Evolutionary conservation across 2,888 invertebrate genomes (phyloP).

Genomic region (Ganaspis brasiliensis): DNA sequence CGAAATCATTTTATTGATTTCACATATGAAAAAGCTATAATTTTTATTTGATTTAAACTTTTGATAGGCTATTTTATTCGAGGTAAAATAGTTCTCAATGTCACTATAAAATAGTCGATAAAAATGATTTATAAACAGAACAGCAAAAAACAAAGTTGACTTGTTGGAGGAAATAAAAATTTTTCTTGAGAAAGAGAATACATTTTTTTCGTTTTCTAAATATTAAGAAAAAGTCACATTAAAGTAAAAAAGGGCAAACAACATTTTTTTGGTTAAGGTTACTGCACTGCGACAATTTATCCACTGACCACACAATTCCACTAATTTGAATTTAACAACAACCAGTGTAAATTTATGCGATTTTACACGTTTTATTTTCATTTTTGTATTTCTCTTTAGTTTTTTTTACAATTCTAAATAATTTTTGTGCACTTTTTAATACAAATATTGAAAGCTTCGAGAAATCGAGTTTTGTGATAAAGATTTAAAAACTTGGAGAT

Average conservation of each 20-base stretch:
- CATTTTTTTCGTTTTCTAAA: no score
- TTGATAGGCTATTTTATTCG: slow-evolving; percentile 12
- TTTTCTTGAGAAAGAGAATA: no score
- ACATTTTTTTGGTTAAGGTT: slow-evolving; percentile 65
- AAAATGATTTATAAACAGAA: background rate
- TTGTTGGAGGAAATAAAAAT: no score
- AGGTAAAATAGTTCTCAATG: background rate
- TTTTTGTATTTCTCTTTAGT: no score
- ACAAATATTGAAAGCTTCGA: no score
- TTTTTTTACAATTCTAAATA: no score
- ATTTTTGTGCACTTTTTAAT: no score
- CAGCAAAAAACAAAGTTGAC: background rate
- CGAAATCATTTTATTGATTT: background rate
- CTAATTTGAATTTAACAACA: slow-evolving; percentile 49
- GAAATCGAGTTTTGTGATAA: no score
- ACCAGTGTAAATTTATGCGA: slow-evolving; percentile 43
- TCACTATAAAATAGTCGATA: background rate
- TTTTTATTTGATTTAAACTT: slow-evolving; percentile 12
- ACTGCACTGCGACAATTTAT: slow-evolving; percentile 69
- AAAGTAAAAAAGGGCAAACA: no score
- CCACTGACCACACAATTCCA: slow-evolving; percentile 58
- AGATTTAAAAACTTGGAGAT: no score
- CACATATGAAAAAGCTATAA: background rate
- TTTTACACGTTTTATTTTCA: no score
- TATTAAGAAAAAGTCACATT: no score